Conservation (phyloP, 2,888 invertebrate genomes). For the Ditylenchus weischeri region DNA sequence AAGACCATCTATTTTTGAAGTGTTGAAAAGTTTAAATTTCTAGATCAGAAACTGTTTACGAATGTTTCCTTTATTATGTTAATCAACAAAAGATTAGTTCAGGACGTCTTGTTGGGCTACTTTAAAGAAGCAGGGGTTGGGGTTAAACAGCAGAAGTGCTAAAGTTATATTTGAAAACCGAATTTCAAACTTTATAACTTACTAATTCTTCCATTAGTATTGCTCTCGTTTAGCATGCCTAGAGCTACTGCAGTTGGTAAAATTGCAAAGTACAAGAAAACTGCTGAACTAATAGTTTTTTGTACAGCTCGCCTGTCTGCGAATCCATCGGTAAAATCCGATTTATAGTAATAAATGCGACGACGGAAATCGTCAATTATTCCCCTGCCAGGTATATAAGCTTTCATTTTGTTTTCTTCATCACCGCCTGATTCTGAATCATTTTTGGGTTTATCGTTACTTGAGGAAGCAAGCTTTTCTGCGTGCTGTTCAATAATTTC, state of each 20-base stretch:
- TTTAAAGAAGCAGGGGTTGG: too few relatives aligned
- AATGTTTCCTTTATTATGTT: too few relatives aligned
- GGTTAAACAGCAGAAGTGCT: too few relatives aligned
- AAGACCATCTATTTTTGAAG: too few relatives aligned
- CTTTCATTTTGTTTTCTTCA: neutral
- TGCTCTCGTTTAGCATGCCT: conserved; percentile 66
- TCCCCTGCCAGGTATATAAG: conserved; percentile 48
- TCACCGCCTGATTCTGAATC: neutral
- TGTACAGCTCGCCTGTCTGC: conserved; percentile 63
- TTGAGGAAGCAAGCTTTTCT: conserved; percentile 11
- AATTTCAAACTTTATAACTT: conserved; percentile 14
- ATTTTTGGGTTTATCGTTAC: conserved; percentile 5
- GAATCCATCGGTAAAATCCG: conserved; percentile 66
- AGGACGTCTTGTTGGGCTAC: too few relatives aligned
- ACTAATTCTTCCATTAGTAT: conserved; percentile 66
- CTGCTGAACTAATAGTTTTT: conserved; percentile 65
- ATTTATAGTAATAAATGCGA: conserved; percentile 63
- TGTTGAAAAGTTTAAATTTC: too few relatives aligned
- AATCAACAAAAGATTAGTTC: too few relatives aligned
- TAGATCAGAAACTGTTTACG: too few relatives aligned
- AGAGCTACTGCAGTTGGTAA: conserved; percentile 67
- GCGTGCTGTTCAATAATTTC: conserved; percentile 18
- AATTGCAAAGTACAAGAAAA: conserved; percentile 67
- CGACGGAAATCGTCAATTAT: conserved; percentile 63
- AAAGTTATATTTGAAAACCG: too few relatives aligned